A percentile compares a stretch with the other conserved stretches of the same genome.
Evolutionary conservation across 92 coral and sea anemone genomes (phyloP).

Genomic region (Epizoanthus illoricatus): DNA sequence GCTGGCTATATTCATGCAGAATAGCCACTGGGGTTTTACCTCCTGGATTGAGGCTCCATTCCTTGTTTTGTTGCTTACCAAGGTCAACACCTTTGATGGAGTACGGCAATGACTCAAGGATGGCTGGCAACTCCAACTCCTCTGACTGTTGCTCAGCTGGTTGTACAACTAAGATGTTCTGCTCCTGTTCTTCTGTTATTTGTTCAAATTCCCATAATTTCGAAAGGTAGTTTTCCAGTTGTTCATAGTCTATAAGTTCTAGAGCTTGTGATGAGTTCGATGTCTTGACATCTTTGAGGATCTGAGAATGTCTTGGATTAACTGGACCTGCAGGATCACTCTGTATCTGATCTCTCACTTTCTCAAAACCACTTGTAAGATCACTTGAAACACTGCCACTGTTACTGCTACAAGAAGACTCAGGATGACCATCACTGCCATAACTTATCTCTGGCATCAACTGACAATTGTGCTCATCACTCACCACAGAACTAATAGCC

Average conservation of each 20-base stretch:
- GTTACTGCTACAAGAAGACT: not conserved
- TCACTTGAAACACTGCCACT: slow-evolving; percentile 13
- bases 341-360: not conserved
- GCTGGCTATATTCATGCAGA: slow-evolving; percentile 87
- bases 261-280: slow-evolving; percentile 19
- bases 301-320: not conserved
- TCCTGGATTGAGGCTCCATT: slow-evolving; percentile 64
- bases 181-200: slow-evolving; percentile 74
- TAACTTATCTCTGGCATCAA: not conserved
- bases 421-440: not conserved
- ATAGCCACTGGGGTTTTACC: slow-evolving; percentile 90
- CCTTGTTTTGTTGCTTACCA: slow-evolving; percentile 53
- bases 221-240: slow-evolving; percentile 61
- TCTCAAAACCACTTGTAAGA: not conserved
- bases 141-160: slow-evolving; percentile 13
- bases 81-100: slow-evolving; percentile 65
- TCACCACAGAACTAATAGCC: not conserved
- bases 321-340: not conserved
- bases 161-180: slow-evolving; percentile 43
- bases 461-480: slow-evolving; percentile 1
- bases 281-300: slow-evolving; percentile 20
- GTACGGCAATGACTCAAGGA: slow-evolving; percentile 72
- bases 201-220: slow-evolving; percentile 76
- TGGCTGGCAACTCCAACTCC: slow-evolving; percentile 50
- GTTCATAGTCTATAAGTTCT: slow-evolving; percentile 65